Evolutionary conservation across 2,888 invertebrate genomes (phyloP).

Genomic region (Entomobrya proxima): DNA sequence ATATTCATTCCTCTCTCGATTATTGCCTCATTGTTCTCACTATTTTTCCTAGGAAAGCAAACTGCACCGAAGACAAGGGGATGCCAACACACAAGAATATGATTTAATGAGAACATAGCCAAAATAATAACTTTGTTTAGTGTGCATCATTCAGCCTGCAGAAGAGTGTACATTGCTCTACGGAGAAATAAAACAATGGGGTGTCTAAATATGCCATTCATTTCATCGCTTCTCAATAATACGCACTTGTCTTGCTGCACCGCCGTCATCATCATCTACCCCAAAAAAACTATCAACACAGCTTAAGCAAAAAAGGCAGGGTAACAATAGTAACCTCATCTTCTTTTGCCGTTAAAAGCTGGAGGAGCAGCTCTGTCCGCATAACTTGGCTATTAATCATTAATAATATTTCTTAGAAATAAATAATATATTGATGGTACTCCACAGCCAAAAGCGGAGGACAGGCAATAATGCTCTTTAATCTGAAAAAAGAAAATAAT

Average conservation of each 20-base stretch:
- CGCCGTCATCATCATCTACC: neutral
- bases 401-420: too few relatives aligned
- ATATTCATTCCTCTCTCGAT: neutral
- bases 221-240: conserved; percentile 55
- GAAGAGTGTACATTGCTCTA: conserved; percentile 6
- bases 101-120: conserved; percentile 38
- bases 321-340: conserved; percentile 19
- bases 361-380: neutral
- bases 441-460: conserved; percentile 13
- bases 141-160: too few relatives aligned
- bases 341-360: neutral
- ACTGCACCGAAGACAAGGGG: neutral
- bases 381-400: neutral
- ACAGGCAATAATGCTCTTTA: conserved; percentile 1
- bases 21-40: conserved; percentile 29
- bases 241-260: too few relatives aligned
- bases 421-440: conserved; percentile 3
- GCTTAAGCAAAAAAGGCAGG: too few relatives aligned
- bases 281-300: too few relatives aligned
- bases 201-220: conserved; percentile 60
- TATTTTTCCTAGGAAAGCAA: neutral
- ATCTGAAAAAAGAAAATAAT: neutral
- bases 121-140: conserved; percentile 13
- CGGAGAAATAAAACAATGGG: conserved; percentile 59
- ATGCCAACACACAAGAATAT: conserved; percentile 28